Evolutionary conservation across 1,140 invertebrate species (phyloP).

Genomic region (Hetaerina americana): DNA sequence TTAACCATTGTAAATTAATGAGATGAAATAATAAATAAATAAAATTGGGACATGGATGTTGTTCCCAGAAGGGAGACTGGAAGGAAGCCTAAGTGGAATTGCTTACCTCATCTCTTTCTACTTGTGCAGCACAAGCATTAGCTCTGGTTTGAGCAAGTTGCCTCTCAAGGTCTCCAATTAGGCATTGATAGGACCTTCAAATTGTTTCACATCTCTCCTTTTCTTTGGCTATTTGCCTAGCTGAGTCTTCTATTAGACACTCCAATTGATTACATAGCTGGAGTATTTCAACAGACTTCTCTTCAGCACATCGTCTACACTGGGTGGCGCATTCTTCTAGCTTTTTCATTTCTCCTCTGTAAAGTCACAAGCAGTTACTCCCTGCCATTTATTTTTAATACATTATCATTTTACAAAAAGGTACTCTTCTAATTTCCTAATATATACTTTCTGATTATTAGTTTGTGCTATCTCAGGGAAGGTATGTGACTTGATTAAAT

Average conservation of each 20-base stretch:
- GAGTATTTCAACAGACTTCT: constrained; percentile 34
- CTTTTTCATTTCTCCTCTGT: constrained; percentile 20
- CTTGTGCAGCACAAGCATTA: constrained; percentile 42
- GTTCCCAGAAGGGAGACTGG: not conserved
- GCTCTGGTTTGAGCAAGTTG: constrained; percentile 47
- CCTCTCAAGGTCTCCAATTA: constrained; percentile 47
- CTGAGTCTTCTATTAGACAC: constrained; percentile 48
- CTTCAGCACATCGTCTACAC: constrained; percentile 26
- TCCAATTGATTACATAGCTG: constrained; percentile 33
- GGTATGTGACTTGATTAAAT: too few species aligned
- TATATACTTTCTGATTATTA: too few species aligned
- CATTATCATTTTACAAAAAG: too few species aligned
- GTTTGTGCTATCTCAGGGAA: too few species aligned
- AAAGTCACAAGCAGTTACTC: too few species aligned
- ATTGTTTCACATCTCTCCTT: constrained; percentile 51
- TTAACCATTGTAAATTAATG: too few species aligned
- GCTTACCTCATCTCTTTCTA: constrained; percentile 47
- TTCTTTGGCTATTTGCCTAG: constrained; percentile 50
- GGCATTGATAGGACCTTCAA: constrained; percentile 41
- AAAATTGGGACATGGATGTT: not conserved
- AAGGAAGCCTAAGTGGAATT: constrained; percentile 10
- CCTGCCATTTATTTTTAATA: too few species aligned
- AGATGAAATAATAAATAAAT: too few species aligned
- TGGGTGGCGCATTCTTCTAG: constrained; percentile 25
- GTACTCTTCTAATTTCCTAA: too few species aligned